These are phyloP conservation scores for Ectemnius lituratus DNA, from an alignment of 2,888 invertebrate genomes.

Conservation along the genomic window DNA sequence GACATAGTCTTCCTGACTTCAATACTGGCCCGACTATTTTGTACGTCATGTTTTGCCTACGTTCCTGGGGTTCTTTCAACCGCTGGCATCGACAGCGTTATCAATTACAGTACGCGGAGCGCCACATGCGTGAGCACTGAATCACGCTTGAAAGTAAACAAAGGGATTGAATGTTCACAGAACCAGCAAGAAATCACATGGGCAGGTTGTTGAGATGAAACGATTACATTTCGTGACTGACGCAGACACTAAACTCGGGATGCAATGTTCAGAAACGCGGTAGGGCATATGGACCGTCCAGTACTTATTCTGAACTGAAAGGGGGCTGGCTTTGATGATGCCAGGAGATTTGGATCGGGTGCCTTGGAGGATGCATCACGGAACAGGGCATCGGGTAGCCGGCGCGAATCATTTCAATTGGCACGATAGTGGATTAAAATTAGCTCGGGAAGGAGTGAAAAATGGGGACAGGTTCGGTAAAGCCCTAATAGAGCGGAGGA, in stretches of 20 bases:
- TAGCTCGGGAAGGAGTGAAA: too few species aligned
- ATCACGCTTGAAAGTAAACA: conserved; percentile 32
- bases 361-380: conserved; percentile 6
- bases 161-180: conserved; percentile 14
- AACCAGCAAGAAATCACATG: not conserved
- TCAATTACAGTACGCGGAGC: not conserved
- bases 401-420: conserved; percentile 13
- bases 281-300: not conserved
- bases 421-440: not conserved
- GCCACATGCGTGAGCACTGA: not conserved
- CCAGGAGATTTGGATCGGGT: conserved; percentile 3
- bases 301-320: not conserved
- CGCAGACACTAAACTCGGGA: not conserved
- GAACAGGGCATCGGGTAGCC: conserved; percentile 6
- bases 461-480: too few species aligned
- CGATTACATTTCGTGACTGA: not conserved
- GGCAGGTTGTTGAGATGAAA: not conserved
- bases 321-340: not conserved
- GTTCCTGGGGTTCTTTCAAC: too few species aligned
- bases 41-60: too few species aligned
- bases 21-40: too few species aligned
- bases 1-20: too few species aligned
- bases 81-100: not conserved
- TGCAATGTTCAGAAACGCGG: not conserved
- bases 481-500: too few species aligned